Evolutionary conservation across 2,888 invertebrate genomes (phyloP).

Genomic region (Griposia aprilina): DNA sequence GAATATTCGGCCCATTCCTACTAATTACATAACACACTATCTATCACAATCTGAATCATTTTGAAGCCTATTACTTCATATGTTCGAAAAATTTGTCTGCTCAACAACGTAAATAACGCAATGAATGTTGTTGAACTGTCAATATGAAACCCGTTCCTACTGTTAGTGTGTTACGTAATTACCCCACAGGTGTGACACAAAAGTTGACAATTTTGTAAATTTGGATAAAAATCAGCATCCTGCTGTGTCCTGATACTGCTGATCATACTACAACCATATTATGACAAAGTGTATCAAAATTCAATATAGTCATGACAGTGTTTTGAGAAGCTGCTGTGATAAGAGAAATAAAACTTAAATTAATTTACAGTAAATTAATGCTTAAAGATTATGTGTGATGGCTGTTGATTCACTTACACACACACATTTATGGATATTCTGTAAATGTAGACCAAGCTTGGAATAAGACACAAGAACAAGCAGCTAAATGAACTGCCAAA

Average conservation of each 20-base stretch:
- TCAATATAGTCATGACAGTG: background rate
- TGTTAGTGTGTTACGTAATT: no score
- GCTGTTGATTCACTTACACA: background rate
- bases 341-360: background rate
- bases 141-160: no score
- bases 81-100: no score
- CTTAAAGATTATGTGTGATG: background rate
- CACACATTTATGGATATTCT: slow-evolving; percentile 2
- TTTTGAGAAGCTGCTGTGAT: background rate
- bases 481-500: background rate
- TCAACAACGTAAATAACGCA: no score
- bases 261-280: background rate
- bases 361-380: background rate
- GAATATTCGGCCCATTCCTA: no score
- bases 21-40: no score
- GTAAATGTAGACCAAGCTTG: background rate
- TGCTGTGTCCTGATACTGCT: background rate
- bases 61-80: no score
- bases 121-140: no score
- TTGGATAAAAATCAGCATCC: background rate
- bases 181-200: background rate
- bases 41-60: no score
- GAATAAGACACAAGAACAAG: background rate
- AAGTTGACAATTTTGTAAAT: background rate
- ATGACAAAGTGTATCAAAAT: background rate